phyloP scores from a whole-genome alignment of 2,888 invertebrate species.

The Parapristionchus giblindavisi region DNA sequence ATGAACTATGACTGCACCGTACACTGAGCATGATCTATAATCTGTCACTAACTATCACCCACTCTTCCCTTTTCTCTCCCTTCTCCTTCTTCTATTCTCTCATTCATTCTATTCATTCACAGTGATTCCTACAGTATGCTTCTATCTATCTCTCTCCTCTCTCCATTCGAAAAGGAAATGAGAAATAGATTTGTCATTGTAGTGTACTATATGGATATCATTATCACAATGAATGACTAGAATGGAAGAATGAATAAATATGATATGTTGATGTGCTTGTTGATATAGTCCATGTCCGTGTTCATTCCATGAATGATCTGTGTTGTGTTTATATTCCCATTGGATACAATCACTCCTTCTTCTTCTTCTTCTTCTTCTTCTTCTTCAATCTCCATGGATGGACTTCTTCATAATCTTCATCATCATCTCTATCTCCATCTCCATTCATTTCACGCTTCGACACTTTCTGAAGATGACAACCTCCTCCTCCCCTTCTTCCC shows the following conservation, averaged over 20 bases:
- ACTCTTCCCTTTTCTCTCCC: not conserved
- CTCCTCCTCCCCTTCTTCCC: conserved; percentile 3
- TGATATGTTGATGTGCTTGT: too few species aligned
- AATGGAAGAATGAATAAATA: too few species aligned
- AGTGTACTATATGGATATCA: too few species aligned
- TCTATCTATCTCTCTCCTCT: not conserved
- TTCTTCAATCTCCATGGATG: conserved; percentile 5
- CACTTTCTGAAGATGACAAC: conserved; percentile 34
- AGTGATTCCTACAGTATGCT: not conserved
- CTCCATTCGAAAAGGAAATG: too few species aligned
- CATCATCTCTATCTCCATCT: not conserved
- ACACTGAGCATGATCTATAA: not conserved
- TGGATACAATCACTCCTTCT: not conserved
- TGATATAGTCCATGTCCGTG: not conserved
- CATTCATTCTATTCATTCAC: not conserved
- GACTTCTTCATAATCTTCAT: not conserved
- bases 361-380: not conserved
- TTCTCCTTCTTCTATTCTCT: not conserved
- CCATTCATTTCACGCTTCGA: conserved; percentile 30
- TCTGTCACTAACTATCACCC: not conserved
- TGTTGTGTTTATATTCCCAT: not conserved
- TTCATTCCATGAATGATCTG: not conserved
- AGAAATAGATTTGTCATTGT: too few species aligned
- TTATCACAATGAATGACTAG: too few species aligned
- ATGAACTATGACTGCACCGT: not conserved